These are phyloP conservation scores for Drosophila percnosoma DNA, from an alignment of 2,888 invertebrate genomes.

Conservation along the genomic window DNA sequence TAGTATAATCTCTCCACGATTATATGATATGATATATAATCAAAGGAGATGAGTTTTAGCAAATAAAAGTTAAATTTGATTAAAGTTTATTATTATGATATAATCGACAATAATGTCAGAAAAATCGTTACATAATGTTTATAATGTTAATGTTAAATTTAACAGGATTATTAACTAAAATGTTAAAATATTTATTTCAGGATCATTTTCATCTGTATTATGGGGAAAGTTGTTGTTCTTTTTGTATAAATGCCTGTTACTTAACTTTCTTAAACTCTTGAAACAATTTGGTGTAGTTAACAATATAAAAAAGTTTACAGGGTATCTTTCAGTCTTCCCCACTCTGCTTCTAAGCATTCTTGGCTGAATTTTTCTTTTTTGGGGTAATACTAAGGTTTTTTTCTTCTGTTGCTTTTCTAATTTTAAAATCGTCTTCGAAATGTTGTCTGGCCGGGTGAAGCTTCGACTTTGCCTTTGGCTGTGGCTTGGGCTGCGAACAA, in stretches of 20 bases:
- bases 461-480: constrained; percentile 51
- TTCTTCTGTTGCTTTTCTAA: constrained; percentile 68
- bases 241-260: background rate
- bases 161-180: no score
- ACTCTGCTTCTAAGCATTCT: background rate
- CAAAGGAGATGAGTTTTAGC: background rate
- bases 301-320: background rate
- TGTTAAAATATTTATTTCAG: background rate
- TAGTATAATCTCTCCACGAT: background rate
- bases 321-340: background rate
- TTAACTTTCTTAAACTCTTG: background rate
- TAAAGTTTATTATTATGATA: background rate
- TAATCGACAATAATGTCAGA: no score
- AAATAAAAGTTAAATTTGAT: background rate
- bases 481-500: constrained; percentile 25
- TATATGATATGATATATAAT: background rate
- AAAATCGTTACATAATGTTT: no score
- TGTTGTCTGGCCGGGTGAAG: constrained; percentile 61
- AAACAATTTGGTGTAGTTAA: background rate
- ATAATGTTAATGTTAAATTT: no score
- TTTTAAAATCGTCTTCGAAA: constrained; percentile 77
- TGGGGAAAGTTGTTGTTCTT: rapidly evolving
- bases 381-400: constrained; percentile 28
- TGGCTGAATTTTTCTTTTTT: constrained; percentile 13
- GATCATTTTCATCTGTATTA: background rate